Evolutionary conservation across 2,888 invertebrate genomes (phyloP).

Genomic region (Torymus texanus): DNA sequence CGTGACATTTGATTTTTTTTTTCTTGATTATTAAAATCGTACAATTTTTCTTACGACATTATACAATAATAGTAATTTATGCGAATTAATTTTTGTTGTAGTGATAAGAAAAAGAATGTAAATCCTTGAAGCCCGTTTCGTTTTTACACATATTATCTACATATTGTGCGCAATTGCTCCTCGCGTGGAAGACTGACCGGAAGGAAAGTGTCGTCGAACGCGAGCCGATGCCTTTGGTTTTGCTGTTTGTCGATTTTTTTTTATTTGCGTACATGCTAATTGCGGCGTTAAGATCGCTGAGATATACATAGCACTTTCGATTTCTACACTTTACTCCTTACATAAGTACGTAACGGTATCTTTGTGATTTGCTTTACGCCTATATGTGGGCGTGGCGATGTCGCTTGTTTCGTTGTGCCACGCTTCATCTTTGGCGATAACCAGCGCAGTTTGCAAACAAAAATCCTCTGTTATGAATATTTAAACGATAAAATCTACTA

Average conservation of each 20-base stretch:
- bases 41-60: constrained; percentile 2
- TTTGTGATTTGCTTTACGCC: neutral
- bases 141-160: constrained; percentile 40
- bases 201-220: constrained; percentile 53
- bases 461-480: constrained; percentile 16
- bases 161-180: constrained; percentile 51
- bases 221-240: constrained; percentile 32
- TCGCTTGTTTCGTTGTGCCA: constrained; percentile 37
- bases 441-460: constrained; percentile 34
- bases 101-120: constrained; percentile 14
- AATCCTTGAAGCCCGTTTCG: neutral
- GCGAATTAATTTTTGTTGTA: constrained; percentile 18
- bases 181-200: constrained; percentile 53
- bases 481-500: constrained; percentile 23
- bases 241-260: neutral
- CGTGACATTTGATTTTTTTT: constrained; percentile 19
- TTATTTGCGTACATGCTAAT: constrained; percentile 26
- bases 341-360: neutral
- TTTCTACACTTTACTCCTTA: constrained; percentile 30
- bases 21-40: constrained; percentile 9
- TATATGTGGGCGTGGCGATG: neutral
- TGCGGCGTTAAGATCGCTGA: constrained; percentile 32
- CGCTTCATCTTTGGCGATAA: constrained; percentile 20
- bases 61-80: constrained; percentile 22
- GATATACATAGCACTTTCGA: constrained; percentile 40